Conservation (phyloP, 1,140 invertebrate genomes). For the Pissodes strobi region DNA sequence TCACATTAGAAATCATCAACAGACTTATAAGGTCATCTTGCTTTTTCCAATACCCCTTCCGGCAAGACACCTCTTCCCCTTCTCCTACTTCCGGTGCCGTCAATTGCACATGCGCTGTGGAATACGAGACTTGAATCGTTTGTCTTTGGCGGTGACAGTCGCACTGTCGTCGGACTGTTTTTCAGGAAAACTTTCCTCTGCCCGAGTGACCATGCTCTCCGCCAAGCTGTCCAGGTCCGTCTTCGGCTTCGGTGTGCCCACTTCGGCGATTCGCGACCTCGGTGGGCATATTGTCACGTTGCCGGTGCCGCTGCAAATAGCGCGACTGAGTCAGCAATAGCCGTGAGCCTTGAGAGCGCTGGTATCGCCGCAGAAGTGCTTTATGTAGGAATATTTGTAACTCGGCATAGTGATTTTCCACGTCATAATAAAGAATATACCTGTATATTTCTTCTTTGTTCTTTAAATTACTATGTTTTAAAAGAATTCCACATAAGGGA, state of each 20-base stretch:
- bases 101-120: constrained; percentile 44
- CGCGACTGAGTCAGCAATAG: not conserved
- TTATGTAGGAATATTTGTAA: not conserved
- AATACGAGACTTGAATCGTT: constrained; percentile 44
- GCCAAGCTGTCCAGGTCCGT: constrained; percentile 20
- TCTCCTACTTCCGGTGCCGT: constrained; percentile 31
- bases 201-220: constrained; percentile 43
- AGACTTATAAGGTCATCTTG: not conserved
- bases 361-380: constrained; percentile 31
- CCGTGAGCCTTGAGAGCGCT: constrained; percentile 1
- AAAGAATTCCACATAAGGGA: too few species aligned
- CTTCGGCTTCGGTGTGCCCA: constrained; percentile 8
- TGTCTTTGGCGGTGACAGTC: constrained; percentile 20
- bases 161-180: constrained; percentile 8
- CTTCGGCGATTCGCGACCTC: not conserved
- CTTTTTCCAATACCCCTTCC: not conserved
- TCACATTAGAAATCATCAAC: not conserved
- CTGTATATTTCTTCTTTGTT: too few species aligned
- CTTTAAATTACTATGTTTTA: too few species aligned
- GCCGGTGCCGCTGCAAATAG: constrained; percentile 25
- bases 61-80: constrained; percentile 1
- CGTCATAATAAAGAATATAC: too few species aligned
- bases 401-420: not conserved
- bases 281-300: not conserved
- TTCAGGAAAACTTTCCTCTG: constrained; percentile 37